Percentiles rank a stretch among this genome's conserved stretches.
These are phyloP conservation scores for Falcaria lacertinaria DNA, from an alignment of 2,888 invertebrate genomes.

Conservation along the genomic window DNA sequence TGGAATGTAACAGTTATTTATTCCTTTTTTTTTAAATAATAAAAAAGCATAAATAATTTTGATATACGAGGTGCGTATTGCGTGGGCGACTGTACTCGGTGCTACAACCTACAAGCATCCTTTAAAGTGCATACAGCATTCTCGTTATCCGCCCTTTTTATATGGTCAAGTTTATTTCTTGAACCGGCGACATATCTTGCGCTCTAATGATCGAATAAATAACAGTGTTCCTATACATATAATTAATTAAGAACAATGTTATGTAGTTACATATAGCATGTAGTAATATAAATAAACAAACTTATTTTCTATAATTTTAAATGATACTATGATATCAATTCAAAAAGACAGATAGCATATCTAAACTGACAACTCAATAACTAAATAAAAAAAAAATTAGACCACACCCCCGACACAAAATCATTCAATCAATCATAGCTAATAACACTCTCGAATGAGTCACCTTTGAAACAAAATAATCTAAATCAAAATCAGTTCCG, in stretches of 20 bases:
- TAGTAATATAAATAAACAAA: no score
- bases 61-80: slow-evolving; percentile 12
- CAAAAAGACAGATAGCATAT: no score
- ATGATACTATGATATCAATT: no score
- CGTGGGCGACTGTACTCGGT: slow-evolving; percentile 32
- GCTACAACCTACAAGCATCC: slow-evolving; percentile 51
- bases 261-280: no score
- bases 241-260: not conserved
- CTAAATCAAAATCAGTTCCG: no score
- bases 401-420: no score
- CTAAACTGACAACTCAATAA: no score
- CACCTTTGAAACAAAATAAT: no score
- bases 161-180: slow-evolving; percentile 54
- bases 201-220: not conserved
- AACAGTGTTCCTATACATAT: slow-evolving; percentile 2
- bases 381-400: no score
- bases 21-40: slow-evolving; percentile 10
- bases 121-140: slow-evolving; percentile 75
- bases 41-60: slow-evolving; percentile 17
- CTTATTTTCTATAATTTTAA: no score
- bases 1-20: not conserved
- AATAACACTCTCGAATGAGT: no score
- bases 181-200: slow-evolving; percentile 9
- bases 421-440: no score
- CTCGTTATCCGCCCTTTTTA: slow-evolving; percentile 53